A percentile compares a stretch with the other conserved stretches of the same genome.
Conservation (phyloP, 2,113 vertebrate genomes). For the Corvus moneduloides region DNA sequence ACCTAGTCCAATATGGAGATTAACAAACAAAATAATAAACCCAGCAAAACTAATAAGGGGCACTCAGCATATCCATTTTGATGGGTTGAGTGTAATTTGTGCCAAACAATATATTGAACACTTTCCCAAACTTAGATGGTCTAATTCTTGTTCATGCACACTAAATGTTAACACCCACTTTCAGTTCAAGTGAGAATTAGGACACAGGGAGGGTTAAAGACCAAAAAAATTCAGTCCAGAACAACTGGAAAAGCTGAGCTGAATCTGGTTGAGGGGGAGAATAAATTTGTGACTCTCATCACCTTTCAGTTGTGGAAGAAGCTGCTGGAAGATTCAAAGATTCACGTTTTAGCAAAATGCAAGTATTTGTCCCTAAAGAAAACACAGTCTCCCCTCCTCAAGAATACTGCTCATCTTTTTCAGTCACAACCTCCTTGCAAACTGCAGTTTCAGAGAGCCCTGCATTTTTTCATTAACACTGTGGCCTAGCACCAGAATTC, state of each 20-base stretch:
- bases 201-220: neutral
- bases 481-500: neutral
- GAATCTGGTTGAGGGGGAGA: neutral
- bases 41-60: neutral
- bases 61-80: neutral
- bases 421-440: neutral
- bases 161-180: neutral
- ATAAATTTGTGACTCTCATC: neutral
- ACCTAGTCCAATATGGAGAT: neutral
- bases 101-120: neutral
- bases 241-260: neutral
- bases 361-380: neutral
- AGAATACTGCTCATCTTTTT: neutral
- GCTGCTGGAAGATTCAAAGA: neutral
- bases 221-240: neutral
- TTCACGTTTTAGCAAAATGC: neutral
- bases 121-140: neutral
- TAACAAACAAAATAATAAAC: slow-evolving; percentile 15
- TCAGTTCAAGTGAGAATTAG: neutral
- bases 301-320: neutral
- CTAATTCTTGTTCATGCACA: neutral
- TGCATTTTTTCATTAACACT: neutral
- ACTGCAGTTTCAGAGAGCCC: neutral
- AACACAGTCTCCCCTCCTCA: neutral
- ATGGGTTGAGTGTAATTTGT: neutral